These are phyloP conservation scores for Phymorhynchus buccinoides DNA, from an alignment of 1,140 invertebrate species.

Conservation along the genomic window DNA sequence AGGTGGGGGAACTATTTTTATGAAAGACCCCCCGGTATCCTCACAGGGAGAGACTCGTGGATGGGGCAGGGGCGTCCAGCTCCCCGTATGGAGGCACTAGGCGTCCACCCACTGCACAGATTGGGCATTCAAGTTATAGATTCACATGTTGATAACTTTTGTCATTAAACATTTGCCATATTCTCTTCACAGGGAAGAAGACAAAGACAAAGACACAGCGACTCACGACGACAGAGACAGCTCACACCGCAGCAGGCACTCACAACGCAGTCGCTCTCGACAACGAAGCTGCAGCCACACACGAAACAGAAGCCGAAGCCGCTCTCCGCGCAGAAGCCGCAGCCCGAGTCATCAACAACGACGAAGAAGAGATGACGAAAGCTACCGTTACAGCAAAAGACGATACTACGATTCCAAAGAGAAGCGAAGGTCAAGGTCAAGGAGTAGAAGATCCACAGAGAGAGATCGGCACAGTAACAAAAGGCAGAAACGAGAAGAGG, in stretches of 20 bases:
- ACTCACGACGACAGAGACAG: neutral
- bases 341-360: no score
- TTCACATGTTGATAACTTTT: no score
- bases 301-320: conserved; percentile 14
- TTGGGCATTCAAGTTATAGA: no score
- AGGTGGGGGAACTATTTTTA: no score
- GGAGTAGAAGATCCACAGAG: neutral
- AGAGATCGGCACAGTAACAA: conserved; percentile 12
- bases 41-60: no score
- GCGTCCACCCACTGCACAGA: no score
- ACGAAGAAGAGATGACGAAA: neutral
- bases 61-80: no score
- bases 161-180: no score
- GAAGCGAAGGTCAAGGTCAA: neutral
- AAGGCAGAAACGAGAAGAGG: conserved; percentile 14
- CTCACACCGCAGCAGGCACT: neutral
- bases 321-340: neutral
- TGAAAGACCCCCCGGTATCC: no score
- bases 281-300: conserved; percentile 5
- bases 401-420: neutral
- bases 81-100: no score
- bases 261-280: neutral
- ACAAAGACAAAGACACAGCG: conserved; percentile 7
- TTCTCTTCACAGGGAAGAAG: conserved; percentile 3
- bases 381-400: neutral